Percentiles rank a stretch among this genome's conserved stretches.
Conservation (phyloP, 2,797 vertebrate genomes). For the Varecia variegata region DNA sequence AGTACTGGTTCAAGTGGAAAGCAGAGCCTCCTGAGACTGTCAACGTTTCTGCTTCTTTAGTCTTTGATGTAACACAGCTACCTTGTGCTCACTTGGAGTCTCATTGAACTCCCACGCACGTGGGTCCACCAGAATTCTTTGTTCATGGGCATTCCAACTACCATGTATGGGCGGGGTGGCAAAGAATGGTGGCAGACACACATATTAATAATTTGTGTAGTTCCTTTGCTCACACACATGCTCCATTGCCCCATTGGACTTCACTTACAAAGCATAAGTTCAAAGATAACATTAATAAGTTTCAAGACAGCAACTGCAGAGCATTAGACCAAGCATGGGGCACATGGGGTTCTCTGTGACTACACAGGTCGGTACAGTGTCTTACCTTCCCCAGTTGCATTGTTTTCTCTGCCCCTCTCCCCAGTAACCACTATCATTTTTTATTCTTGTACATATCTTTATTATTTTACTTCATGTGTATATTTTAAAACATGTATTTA, state of each 20-base stretch:
- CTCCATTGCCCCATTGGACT: background rate
- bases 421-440: background rate
- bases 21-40: background rate
- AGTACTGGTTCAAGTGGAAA: background rate
- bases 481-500: background rate
- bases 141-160: background rate
- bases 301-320: background rate
- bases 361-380: background rate
- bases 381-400: background rate
- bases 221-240: background rate
- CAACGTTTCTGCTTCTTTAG: background rate
- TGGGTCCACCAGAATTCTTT: background rate
- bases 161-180: background rate
- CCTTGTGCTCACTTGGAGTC: background rate
- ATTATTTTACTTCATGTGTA: background rate
- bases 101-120: background rate
- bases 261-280: background rate
- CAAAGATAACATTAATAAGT: background rate
- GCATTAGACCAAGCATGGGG: background rate
- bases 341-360: background rate
- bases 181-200: background rate
- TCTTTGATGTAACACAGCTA: background rate
- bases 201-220: background rate
- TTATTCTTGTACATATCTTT: background rate
- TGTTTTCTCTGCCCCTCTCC: background rate